Base-by-base conservation (phyloP, 2,888 invertebrate genomes). In the Xestobium rufovillosum region DNA sequence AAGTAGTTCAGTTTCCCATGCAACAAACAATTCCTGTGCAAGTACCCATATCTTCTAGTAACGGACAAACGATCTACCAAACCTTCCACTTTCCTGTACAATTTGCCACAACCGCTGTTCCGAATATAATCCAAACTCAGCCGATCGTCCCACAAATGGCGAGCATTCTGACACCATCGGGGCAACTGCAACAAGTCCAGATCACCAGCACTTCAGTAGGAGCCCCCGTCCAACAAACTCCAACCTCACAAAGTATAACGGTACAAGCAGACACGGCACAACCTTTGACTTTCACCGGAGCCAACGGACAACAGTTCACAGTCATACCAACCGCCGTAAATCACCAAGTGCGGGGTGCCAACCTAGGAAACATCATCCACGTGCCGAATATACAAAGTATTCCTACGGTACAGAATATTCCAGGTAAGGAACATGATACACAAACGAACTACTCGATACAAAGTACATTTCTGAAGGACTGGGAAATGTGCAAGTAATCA, bases 61-160 rank as follows among this genome's bases (percentile, higher is more conserved):
- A 84, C 62, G 95, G 95, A 0, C 94, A 95, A 66, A 94, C 95
- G 0, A 83, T 95, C 40, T 87, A 91, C 65, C 95, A 96, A 63
- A 94, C 95, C 0, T 83, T 96, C 1, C 94, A 95, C 61, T 81
- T 96, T 53, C 95, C 95, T 0, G 73, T 94, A 11, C 92, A 92
- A 63, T 77, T 89, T 27, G 69, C 75, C 1, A 70, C 69, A 25
- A 68, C 71, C 3, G 77, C 81, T 12, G 70, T 75, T 44, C 76
- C 77, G 1, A 73, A 78, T 31, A 71, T 77, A 23, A 65, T 72
- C 14, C 70, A 70, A 52, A 58, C 67, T 11, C 65, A 65, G 43
- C 59, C 56, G 4, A 59, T 63, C 42, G 80, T 88, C 53, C 88
- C 87, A n/a, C 88, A 87, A 64, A 67, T 86, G 47, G 78, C 84